Conservation (phyloP, 2,797 vertebrate genomes). For the Nothura maculosa region DNA sequence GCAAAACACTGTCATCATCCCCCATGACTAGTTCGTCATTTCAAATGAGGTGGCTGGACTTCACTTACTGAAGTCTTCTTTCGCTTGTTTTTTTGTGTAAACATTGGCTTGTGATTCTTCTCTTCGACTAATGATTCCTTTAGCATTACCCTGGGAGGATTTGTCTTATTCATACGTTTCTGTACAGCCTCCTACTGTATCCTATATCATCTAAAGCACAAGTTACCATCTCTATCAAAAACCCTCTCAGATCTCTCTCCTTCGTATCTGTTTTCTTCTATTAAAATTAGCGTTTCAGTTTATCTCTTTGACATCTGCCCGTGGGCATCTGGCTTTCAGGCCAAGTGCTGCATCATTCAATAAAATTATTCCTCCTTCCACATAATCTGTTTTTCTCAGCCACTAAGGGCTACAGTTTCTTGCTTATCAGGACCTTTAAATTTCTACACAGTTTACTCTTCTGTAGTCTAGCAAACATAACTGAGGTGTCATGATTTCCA, state of each 20-base stretch:
- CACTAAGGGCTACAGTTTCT: background rate
- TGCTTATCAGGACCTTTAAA: background rate
- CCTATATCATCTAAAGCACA: background rate
- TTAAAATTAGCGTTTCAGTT: background rate
- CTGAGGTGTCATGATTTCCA: background rate
- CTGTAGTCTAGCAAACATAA: background rate
- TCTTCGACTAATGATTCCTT: background rate
- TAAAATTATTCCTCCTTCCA: accelerated
- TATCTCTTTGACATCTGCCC: background rate
- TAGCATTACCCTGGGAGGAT: background rate
- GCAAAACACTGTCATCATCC: background rate
- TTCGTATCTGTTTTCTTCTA: background rate
- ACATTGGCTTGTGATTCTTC: background rate
- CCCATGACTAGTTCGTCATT: background rate
- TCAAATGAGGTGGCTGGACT: background rate
- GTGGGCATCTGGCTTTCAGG: background rate
- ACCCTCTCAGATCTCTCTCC: background rate
- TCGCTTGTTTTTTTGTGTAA: background rate
- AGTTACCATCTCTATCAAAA: background rate
- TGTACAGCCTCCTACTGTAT: background rate
- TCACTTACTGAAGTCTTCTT: background rate
- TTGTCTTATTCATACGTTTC: background rate
- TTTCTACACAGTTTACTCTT: background rate
- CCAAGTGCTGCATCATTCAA: background rate
- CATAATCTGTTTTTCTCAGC: background rate